Evolutionary conservation across 1,140 invertebrate genomes (phyloP), one percentile per base, ranked within the genome.

Genomic region (Oncopeltus fasciatus): DNA sequence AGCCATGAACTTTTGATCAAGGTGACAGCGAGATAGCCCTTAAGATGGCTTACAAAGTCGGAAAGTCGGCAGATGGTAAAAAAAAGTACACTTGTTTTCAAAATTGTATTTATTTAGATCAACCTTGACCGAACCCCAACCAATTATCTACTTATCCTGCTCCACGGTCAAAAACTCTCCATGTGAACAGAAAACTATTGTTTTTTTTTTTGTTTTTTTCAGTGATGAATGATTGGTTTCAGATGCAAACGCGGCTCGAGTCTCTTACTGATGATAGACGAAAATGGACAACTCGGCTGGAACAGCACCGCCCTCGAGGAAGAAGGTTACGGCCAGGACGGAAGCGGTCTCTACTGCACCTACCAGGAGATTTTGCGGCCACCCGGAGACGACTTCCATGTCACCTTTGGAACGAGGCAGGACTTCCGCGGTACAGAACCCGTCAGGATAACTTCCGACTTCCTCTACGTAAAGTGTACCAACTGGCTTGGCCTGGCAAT

Each of bases 291-390:
- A 29, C 33, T 69, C 26, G n/a, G 59, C 0, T 68, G 59, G 62
- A 69, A 69, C 29, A 20, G 12, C 11, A 59, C 68, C 4, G 67
- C 57, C 5, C 59, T 68, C 20, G 12, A 61, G 18, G 44, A 64
- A 20, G 46, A 31, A 2, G 68, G 68, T 1, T 69, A 69, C 46
- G 47, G 47, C 4, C 8, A n/a, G 2, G 46, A 51, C 1, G 57
- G 59, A 14, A 24, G 47, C 12, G 27, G 27, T 12, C 43, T 68
- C 1, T 12, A 62, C 28, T 69, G 68, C 53, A 59, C 33, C n/a
- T 69, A 67, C 33, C 64, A 67, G 57, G 65, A 68, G 47, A 69
- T 69, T 24, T 33, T 33, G 27, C 51, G 67, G 11, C 38, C 59
- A 8, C 16, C 12, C 4, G 47, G 65, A 18, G 63, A 68, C 33